Evolutionary conservation across 2,113 vertebrate species (phyloP), one percentile per base, ranked within the genome.

Genomic region (Otolemur garnettii): DNA sequence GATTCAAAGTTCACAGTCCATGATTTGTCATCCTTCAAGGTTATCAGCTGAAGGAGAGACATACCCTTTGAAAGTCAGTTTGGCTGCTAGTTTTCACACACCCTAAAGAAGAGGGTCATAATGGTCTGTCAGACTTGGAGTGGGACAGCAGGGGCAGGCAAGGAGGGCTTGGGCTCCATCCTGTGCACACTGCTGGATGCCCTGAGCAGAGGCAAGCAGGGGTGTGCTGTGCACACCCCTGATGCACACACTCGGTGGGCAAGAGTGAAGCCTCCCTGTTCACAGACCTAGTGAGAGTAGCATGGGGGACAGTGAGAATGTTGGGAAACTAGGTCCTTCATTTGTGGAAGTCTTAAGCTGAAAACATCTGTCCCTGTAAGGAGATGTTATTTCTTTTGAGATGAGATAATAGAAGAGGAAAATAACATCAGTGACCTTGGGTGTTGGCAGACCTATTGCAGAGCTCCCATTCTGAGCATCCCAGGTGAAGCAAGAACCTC

Each of bases 331-430:
- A 35, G 77, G 50, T 69, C 35, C 55, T 72, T 84, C 60, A 9
- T 38, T 84, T 87, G 42, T 62, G 38, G 50, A 45, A 90, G 26
- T 53, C 45, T 68, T 28, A 64, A 74, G 42, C 78, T 80, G 33
- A 83, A 93, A 91, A 33, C 7, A 57, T 38, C 87, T 81, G 62
- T 77, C 45, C 22, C 80, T 96, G 87, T 87, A 57, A 92, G 79
- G 72, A 45, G 35, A 24, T 69, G 33, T 50, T 4, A 15, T 80
- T 85, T 85, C n/a, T 87, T 88, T 79, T 57, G 79, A 75, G 38
- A 17, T 90, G 75, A 84, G 35, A 59, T 45, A 19, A 66, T 42
- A 66, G 42, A 75, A 75, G 33, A 88, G 42, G 19, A 80, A 50
- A 90, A 78, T 55, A 24, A 66, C n/a, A 30, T 59, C 2, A 53